A percentile compares a stretch with the other conserved stretches of the same genome.
Evolutionary conservation across 2,888 invertebrate species (phyloP).

Genomic region (Tricholauxania praeusta): DNA sequence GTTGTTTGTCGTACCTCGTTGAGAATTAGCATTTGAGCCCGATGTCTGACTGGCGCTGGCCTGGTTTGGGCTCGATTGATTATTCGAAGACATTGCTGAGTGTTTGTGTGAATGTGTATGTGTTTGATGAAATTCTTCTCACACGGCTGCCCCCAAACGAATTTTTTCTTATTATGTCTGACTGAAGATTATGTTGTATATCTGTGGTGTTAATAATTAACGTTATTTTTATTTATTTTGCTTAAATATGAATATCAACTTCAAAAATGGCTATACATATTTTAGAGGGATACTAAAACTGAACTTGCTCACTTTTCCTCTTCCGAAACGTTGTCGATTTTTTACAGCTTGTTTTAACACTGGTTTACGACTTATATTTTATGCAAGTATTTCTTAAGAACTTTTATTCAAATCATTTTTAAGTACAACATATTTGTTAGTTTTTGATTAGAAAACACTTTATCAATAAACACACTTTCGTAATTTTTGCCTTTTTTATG

Average conservation of each 20-base stretch:
- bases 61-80: slow-evolving; percentile 59
- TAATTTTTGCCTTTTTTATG: slow-evolving; percentile 31
- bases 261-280: slow-evolving; percentile 23
- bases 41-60: slow-evolving; percentile 45
- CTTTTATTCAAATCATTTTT: slow-evolving; percentile 24
- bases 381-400: background rate
- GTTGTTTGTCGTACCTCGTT: slow-evolving; percentile 38
- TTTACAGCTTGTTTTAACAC: background rate
- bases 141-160: no score
- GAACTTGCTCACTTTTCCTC: slow-evolving; percentile 20
- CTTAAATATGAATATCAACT: background rate
- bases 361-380: background rate
- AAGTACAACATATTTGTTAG: slow-evolving; percentile 8
- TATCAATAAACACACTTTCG: slow-evolving; percentile 30
- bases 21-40: slow-evolving; percentile 40
- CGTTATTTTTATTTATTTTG: no score
- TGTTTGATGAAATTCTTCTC: no score
- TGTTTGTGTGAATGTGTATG: slow-evolving; percentile 37
- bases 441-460: slow-evolving; percentile 4
- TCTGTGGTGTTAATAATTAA: no score
- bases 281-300: slow-evolving; percentile 12
- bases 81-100: slow-evolving; percentile 63
- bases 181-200: no score
- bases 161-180: no score
- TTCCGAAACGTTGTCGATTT: slow-evolving; percentile 7